phyloP scores from a whole-genome alignment of 2,113 vertebrate genomes.

The Lampris incognitus region DNA sequence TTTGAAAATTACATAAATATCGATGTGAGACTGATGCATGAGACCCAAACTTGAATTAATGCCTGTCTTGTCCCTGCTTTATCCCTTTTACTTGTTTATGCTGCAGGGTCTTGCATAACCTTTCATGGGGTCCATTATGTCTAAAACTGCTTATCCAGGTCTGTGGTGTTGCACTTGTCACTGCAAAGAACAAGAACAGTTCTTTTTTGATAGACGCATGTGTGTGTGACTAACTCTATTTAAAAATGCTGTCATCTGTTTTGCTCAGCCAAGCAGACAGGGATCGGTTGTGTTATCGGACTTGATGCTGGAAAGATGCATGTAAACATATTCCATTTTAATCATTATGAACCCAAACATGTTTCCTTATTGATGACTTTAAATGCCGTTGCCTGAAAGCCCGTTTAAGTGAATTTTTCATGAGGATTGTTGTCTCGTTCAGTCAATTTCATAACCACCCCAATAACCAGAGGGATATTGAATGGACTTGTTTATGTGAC shows the following conservation, averaged over 20 bases:
- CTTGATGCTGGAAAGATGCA: background rate
- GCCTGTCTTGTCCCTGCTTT: too few relatives aligned
- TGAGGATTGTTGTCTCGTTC: background rate
- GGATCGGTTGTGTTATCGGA: background rate
- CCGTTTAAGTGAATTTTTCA: slow-evolving; percentile 26
- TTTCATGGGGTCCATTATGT: too few relatives aligned
- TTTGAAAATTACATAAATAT: too few relatives aligned
- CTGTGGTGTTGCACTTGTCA: too few relatives aligned
- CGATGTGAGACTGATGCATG: too few relatives aligned
- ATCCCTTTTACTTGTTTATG: too few relatives aligned
- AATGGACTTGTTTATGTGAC: background rate
- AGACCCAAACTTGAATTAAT: too few relatives aligned
- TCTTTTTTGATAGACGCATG: too few relatives aligned
- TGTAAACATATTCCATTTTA: slow-evolving; percentile 17
- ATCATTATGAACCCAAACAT: slow-evolving; percentile 16
- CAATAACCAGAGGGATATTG: slow-evolving; percentile 3
- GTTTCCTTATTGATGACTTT: slow-evolving; percentile 38
- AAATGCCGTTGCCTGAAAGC: slow-evolving; percentile 19
- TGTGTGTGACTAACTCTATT: background rate
- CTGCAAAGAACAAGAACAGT: background rate
- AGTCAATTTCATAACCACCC: background rate
- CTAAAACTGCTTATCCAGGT: too few relatives aligned
- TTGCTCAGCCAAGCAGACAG: background rate
- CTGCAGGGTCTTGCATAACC: too few relatives aligned
- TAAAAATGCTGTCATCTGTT: background rate